Evolutionary conservation across 1,140 invertebrate species (phyloP).

Genomic region (Antheraea pernyi): DNA sequence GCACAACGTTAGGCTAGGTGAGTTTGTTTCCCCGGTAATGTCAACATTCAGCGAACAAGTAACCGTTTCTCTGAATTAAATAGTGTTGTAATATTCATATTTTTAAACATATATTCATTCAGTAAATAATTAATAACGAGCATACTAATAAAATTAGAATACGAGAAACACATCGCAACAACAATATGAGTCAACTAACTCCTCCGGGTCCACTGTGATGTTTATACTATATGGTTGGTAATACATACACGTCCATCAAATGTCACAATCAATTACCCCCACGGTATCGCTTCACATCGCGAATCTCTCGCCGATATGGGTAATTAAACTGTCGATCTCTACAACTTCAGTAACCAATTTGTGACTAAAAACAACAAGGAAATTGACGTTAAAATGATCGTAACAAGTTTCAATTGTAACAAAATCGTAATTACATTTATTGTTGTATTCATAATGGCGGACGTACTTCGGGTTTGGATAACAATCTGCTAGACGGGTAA

Average conservation of each 20-base stretch:
- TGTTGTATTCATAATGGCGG: slow-evolving; percentile 64
- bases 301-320: slow-evolving; percentile 33
- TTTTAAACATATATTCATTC: background rate
- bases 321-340: slow-evolving; percentile 55
- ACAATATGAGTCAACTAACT: background rate
- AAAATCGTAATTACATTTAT: slow-evolving; percentile 67
- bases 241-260: slow-evolving; percentile 57
- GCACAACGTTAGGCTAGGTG: slow-evolving; percentile 53
- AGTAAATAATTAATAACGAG: background rate
- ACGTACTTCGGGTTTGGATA: slow-evolving; percentile 58
- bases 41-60: slow-evolving; percentile 50
- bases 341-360: slow-evolving; percentile 12
- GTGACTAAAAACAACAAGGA: slow-evolving; percentile 1
- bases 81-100: background rate
- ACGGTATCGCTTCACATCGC: slow-evolving; percentile 34
- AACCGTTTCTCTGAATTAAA: slow-evolving; percentile 11
- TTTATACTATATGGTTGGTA: slow-evolving; percentile 41
- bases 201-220: slow-evolving; percentile 42
- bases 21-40: slow-evolving; percentile 64
- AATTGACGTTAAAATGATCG: slow-evolving; percentile 16
- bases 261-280: slow-evolving; percentile 71
- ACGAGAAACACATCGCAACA: background rate
- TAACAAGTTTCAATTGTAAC: slow-evolving; percentile 57
- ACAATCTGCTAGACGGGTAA: slow-evolving; percentile 71
- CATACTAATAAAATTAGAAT: background rate